Evolutionary conservation across 2,888 invertebrate genomes (phyloP), one percentile per base, ranked within the genome.

Genomic region (Macrophya annulata): DNA sequence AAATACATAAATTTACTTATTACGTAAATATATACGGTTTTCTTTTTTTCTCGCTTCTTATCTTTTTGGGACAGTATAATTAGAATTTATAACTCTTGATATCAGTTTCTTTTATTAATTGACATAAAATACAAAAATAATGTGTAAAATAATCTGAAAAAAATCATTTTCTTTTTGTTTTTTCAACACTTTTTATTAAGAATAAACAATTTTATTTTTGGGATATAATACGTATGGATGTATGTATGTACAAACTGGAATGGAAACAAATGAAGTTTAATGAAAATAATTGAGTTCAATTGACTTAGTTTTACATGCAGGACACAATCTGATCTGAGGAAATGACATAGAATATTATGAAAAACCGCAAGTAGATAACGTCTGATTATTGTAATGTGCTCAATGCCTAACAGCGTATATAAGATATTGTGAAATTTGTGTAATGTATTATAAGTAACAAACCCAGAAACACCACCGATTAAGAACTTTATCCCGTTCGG

Each of bases 391-490:
- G 68, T 15, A 25, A 71, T 17, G 37, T 15, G 10, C n/a, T n/a
- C n/a, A n/a, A 40, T 17, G 31, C 31, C 31, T 31, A 1, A 84
- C 6, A 15, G 37, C 0, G 45, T 15, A 45, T 48, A 59, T 8
- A 1, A 21, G 5, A 17, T 31, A 45, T 51, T 21, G 45, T n/a
- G 25, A 68, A 40, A 21, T 68, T 68, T 45, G 9, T 21, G 15
- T 31, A 62, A 77, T 72, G 8, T 45, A 51, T 81, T 65, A 15
- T 68, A 84, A 51, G 48, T 85, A 85, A 92, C 90, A 86, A 88
- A 93, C 93, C 93, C 93, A 83, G 93, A 91, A 5, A 90, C 88
- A 25, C 93, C 93, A 31, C 92, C 92, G 85, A 93, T 92, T 43
- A 92, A 84, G 84, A 93, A 93, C 87, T 93, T 93, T 83, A 93